Conservation (phyloP, 2,113 vertebrate species). For the Cochlearius cochlearius region DNA sequence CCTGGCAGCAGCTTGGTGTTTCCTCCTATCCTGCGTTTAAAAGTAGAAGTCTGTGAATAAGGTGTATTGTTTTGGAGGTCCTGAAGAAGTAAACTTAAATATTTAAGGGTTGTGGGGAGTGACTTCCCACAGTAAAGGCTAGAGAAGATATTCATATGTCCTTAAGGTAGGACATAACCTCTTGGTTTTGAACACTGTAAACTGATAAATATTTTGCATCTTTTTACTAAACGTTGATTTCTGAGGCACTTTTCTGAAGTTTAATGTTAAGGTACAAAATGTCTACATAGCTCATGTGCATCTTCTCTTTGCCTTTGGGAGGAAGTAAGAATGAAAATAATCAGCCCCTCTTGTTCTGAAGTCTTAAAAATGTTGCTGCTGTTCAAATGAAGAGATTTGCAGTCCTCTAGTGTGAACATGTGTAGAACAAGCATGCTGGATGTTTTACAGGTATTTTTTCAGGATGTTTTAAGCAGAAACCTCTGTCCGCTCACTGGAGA, state of each 20-base stretch:
- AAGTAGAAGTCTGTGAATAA: background rate
- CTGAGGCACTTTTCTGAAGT: background rate
- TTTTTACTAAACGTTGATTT: background rate
- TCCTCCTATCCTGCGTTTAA: background rate
- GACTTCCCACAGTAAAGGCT: background rate
- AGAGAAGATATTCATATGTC: accelerated
- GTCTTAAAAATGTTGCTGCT: background rate
- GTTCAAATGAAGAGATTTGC: background rate
- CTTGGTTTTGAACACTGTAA: background rate
- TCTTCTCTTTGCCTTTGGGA: background rate
- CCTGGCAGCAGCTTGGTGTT: background rate
- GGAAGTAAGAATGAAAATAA: background rate
- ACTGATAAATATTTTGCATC: background rate
- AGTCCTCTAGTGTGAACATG: background rate
- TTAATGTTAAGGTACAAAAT: background rate
- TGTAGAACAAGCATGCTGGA: background rate
- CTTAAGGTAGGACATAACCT: background rate
- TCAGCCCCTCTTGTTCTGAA: background rate
- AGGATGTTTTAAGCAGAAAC: background rate
- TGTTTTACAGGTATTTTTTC: background rate
- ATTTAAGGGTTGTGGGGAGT: background rate
- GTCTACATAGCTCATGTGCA: background rate
- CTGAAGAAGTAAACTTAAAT: background rate
- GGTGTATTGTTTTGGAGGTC: background rate
- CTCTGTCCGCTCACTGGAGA: accelerated